These are phyloP conservation scores for Acrocyrtus sp. DNA, from an alignment of 2,888 invertebrate genomes.

Conservation along the genomic window DNA sequence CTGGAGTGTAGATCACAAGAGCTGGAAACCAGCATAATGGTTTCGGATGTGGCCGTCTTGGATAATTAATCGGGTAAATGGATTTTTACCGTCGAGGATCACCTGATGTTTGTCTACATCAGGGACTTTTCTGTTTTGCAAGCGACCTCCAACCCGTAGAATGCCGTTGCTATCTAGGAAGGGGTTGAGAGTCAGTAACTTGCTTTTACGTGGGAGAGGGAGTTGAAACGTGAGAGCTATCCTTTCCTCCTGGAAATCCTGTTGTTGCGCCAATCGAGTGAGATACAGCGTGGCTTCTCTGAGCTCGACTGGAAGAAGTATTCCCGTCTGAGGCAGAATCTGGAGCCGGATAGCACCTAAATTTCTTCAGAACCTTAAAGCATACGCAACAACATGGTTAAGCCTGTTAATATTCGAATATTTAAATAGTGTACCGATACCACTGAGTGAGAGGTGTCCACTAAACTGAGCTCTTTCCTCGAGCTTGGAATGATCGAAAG, in stretches of 20 bases:
- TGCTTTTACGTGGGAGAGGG: not conserved
- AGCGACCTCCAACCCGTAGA: constrained; percentile 63
- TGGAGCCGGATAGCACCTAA: not conserved
- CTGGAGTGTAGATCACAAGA: not conserved
- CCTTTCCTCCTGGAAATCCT: not conserved
- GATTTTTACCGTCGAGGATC: constrained; percentile 9
- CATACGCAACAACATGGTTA: not conserved
- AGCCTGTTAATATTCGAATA: not conserved
- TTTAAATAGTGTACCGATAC: not conserved
- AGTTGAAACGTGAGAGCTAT: not conserved
- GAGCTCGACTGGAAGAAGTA: not conserved
- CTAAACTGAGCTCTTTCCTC: not conserved
- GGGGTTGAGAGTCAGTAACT: not conserved
- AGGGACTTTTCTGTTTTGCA: constrained; percentile 57
- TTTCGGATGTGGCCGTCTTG: not conserved
- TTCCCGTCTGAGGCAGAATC: not conserved
- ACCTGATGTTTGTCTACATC: constrained; percentile 47
- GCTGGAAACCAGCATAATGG: constrained; percentile 19
- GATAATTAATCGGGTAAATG: constrained; percentile 16
- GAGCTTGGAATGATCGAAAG: not conserved
- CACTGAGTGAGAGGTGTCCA: not conserved
- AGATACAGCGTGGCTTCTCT: not conserved
- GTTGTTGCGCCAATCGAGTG: not conserved
- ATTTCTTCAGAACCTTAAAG: too few species aligned
- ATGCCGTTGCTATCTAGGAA: not conserved